Base-by-base conservation (phyloP, 2,113 vertebrate species). In the Rattus rattus region DNA sequence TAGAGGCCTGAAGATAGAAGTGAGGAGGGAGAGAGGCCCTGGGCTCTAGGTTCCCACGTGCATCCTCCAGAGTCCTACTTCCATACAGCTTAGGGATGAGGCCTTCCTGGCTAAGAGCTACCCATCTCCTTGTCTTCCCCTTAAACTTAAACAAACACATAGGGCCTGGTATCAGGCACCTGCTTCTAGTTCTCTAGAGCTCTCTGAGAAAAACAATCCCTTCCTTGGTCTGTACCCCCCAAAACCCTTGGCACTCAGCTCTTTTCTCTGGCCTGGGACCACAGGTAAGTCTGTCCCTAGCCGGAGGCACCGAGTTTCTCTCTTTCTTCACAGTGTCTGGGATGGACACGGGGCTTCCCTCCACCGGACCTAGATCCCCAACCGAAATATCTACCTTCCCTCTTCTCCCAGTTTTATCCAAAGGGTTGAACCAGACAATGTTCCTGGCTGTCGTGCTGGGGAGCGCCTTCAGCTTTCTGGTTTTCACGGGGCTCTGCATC, bases 381-480 rank as follows among this genome's bases (percentile, higher is more conserved):
- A 7, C 43, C 65, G 24, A 70, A 26, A 16, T 26, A 8, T 30
- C 7, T 10, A 47, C 20, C 22, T 5, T 13, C 7, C 9, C 39
- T 17, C 49, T 26, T 79, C 81, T 85, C 81, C 14, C 88, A 98
- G 97, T 96, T 65, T 30, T 1, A 22, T 0, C 67, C 9, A 0
- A 11, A 17, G 9, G 0, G 2, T 4, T 59, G 67, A 19, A 2
- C 28, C 86, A 26, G 6, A 0, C 80, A 0, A 49, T 87, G 28
- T 1, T 94, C 80, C 96, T 84, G 73, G 92, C 80, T 89, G 0
- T 49, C 1, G 85, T 43, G 24, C 8, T 94, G 39, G 98, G 93
- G 16, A 93, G 93, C 4, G 20, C 92, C 0, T 0, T 89, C 0
- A 19, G 98, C 86, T 54, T 93, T 5, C 69, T 99, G 89, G 49